Evolutionary conservation across 1,140 invertebrate genomes (phyloP), one percentile per base, ranked within the genome.

Genomic region (Glomeris maerens): DNA sequence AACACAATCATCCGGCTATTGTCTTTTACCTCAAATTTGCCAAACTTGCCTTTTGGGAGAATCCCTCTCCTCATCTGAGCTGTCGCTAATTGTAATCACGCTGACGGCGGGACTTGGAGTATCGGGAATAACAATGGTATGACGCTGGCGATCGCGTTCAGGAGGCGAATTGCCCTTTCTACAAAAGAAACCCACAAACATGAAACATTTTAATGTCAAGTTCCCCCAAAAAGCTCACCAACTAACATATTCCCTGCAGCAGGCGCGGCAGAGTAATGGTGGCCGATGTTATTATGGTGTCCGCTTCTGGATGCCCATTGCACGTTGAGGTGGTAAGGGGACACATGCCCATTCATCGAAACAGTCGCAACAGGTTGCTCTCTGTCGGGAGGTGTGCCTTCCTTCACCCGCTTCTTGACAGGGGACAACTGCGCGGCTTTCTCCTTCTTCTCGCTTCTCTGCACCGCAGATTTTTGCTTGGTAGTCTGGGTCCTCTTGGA

Each of bases 331-430:
- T 46, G 42, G 47, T 42, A 44, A 47, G 39, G 17, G 45, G 31
- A 38, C 31, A 45, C 52, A 25, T 22, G 59, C 70, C 68, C 31
- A 63, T 36, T 36, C 17, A 10, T 36, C n/a, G n/a, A n/a, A n/a
- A n/a, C n/a, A n/a, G n/a, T n/a, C n/a, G n/a, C n/a, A n/a, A n/a
- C n/a, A n/a, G n/a, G n/a, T n/a, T 25, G 17, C n/a, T 45, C 22
- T 26, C 50, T 47, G 23, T 67, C 78, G 0, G 89, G 89, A 27
- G 91, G 90, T 21, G 90, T 92, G 57, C 85, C 89, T 63, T 96
- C 93, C 64, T 96, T 96, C 4, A 95, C 91, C n/a, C 92, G 74
- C 66, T 97, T 97, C 71, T 97, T 97, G 2, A 96, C 90, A 1
- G 93, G 93, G 60, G 88, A 94, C 51, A 96, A 69, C 60, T 96